Evolutionary conservation across 2,888 invertebrate genomes (phyloP).

Genomic region (Lysandra bellargus): DNA sequence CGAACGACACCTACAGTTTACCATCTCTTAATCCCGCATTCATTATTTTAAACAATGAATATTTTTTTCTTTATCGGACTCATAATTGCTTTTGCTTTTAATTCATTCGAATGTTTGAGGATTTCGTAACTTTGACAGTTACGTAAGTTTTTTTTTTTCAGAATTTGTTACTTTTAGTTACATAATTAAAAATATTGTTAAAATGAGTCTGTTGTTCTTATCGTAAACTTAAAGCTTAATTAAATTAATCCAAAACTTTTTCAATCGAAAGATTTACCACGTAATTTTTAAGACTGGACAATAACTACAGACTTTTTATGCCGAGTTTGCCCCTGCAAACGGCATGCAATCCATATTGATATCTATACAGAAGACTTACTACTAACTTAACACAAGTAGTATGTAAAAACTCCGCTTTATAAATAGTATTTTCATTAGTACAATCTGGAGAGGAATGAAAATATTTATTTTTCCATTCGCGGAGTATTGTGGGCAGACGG

Average conservation of each 20-base stretch:
- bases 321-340: too few relatives aligned
- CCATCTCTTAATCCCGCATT: constrained; percentile 34
- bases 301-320: too few relatives aligned
- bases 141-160: neutral
- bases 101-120: neutral
- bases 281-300: too few relatives aligned
- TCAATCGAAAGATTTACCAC: neutral
- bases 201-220: neutral
- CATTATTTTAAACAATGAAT: constrained; percentile 32
- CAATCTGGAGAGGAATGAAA: constrained; percentile 24
- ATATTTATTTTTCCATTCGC: constrained; percentile 26
- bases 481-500: constrained; percentile 26
- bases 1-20: constrained; percentile 48
- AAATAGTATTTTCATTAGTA: constrained; percentile 22
- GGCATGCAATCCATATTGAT: too few relatives aligned
- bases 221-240: neutral
- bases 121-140: neutral
- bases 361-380: too few relatives aligned
- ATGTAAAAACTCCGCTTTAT: neutral
- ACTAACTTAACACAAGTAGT: neutral
- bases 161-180: neutral
- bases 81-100: neutral
- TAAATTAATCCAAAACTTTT: neutral
- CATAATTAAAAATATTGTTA: too few relatives aligned
- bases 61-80: neutral